Conservation (phyloP, 1,140 invertebrate species). For the Philopotamus ludificatus region DNA sequence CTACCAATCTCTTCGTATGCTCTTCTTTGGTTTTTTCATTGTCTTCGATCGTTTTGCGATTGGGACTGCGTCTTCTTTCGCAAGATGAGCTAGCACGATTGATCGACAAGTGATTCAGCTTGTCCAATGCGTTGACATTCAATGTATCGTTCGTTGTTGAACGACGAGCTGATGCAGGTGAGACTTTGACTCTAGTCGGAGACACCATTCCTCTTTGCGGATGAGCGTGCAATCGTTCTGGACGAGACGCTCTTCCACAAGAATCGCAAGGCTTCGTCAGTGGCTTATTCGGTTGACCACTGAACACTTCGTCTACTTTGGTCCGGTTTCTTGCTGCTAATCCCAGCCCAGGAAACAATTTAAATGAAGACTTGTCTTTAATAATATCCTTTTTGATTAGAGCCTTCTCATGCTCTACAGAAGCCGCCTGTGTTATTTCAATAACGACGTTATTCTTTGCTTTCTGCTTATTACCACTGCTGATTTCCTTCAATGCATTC, state of each 20-base stretch:
- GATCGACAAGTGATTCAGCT: neutral
- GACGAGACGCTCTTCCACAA: slow-evolving; percentile 33
- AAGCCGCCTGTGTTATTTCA: slow-evolving; percentile 5
- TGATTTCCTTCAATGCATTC: slow-evolving; percentile 1
- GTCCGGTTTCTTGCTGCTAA: neutral
- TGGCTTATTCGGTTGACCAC: slow-evolving; percentile 13
- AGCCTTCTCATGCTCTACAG: neutral
- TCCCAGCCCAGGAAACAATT: slow-evolving; percentile 7
- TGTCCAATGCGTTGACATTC: neutral
- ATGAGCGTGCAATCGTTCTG: slow-evolving; percentile 32
- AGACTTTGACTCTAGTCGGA: neutral
- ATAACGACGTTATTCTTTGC: slow-evolving; percentile 20
- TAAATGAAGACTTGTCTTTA: slow-evolving; percentile 32
- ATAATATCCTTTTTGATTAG: slow-evolving; percentile 6
- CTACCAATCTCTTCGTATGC: neutral
- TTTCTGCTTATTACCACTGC: slow-evolving; percentile 10
- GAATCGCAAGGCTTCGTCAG: slow-evolving; percentile 35
- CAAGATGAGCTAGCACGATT: neutral
- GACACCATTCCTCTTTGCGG: slow-evolving; percentile 19
- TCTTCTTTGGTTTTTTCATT: neutral
- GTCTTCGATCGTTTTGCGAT: neutral
- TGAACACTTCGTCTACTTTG: slow-evolving; percentile 30
- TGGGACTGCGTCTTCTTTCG: neutral
- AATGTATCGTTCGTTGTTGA: neutral
- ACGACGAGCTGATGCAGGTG: neutral